These are phyloP conservation scores for Luidia sarsii DNA, from an alignment of 53 echinoderm and acorn worm species.

Conservation along the genomic window DNA sequence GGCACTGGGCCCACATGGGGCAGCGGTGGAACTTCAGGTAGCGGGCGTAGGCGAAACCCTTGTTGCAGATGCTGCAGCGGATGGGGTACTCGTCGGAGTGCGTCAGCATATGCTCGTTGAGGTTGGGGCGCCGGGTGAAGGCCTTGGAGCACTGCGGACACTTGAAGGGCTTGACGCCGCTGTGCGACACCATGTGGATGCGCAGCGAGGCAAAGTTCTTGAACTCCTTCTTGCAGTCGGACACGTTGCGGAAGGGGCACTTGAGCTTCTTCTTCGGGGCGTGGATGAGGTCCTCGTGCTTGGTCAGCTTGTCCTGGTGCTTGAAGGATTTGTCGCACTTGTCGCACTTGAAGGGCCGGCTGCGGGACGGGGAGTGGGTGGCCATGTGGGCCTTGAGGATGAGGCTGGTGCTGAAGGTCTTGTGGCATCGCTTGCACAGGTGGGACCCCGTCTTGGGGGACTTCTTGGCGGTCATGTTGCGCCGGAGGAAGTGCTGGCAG, in stretches of 20 bases:
- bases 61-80: slow-evolving; percentile 83
- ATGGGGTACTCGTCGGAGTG: slow-evolving; percentile 86
- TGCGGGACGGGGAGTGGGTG: slow-evolving; percentile 57
- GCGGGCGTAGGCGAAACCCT: slow-evolving; percentile 76
- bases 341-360: slow-evolving; percentile 44
- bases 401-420: slow-evolving; percentile 81
- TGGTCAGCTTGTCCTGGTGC: slow-evolving; percentile 81
- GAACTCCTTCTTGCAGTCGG: slow-evolving; percentile 87
- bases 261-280: slow-evolving; percentile 77
- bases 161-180: slow-evolving; percentile 96
- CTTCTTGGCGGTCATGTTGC: slow-evolving; percentile 80
- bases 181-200: slow-evolving; percentile 93
- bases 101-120: slow-evolving; percentile 82
- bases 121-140: slow-evolving; percentile 76
- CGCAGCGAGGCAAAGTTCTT: slow-evolving; percentile 86
- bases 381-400: slow-evolving; percentile 84
- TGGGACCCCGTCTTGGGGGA: slow-evolving; percentile 38
- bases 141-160: slow-evolving; percentile 85
- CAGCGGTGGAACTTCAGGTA: slow-evolving; percentile 50
- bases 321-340: slow-evolving; percentile 78
- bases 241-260: slow-evolving; percentile 81
- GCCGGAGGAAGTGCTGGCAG: slow-evolving; percentile 88
- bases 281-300: slow-evolving; percentile 83
- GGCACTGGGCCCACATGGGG: slow-evolving; percentile 51
- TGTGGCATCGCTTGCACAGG: slow-evolving; percentile 76